These are phyloP conservation scores for Microplitis manilae DNA, from an alignment of 2,888 invertebrate species.

Conservation along the genomic window DNA sequence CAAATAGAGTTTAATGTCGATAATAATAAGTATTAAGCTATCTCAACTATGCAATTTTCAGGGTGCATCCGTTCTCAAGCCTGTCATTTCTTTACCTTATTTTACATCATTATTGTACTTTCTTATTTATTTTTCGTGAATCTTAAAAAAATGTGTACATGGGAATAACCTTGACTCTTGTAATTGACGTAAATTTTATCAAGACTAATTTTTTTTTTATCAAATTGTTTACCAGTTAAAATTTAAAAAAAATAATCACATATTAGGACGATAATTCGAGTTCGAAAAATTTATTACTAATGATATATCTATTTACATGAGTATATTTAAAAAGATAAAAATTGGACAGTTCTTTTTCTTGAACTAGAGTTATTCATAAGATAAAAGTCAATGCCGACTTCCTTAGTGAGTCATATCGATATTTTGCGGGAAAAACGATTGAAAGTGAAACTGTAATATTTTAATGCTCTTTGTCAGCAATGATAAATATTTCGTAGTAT, in stretches of 20 bases:
- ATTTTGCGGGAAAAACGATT: background rate
- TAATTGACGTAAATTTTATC: slow-evolving; percentile 13
- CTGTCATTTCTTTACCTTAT: slow-evolving; percentile 13
- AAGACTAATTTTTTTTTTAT: slow-evolving; percentile 4
- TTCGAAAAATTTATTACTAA: background rate
- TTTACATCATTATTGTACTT: background rate
- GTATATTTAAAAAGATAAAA: background rate
- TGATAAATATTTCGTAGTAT: background rate
- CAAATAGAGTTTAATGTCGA: slow-evolving; percentile 14
- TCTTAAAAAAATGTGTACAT: slow-evolving; percentile 1
- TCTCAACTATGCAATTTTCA: slow-evolving; percentile 12
- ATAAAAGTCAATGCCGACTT: background rate
- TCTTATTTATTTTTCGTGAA: background rate
- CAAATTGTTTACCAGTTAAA: background rate
- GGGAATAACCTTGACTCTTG: slow-evolving; percentile 19
- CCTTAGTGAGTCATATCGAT: background rate
- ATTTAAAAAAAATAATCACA: background rate
- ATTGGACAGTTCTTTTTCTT: background rate
- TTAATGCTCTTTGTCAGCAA: background rate
- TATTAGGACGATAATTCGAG: background rate
- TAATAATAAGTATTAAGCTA: slow-evolving; percentile 27
- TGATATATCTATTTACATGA: background rate
- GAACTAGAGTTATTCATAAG: background rate
- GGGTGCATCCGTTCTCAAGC: slow-evolving; percentile 7
- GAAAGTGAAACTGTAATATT: background rate